phyloP scores from a whole-genome alignment of 2,113 vertebrate genomes.

The Numida meleagris region DNA sequence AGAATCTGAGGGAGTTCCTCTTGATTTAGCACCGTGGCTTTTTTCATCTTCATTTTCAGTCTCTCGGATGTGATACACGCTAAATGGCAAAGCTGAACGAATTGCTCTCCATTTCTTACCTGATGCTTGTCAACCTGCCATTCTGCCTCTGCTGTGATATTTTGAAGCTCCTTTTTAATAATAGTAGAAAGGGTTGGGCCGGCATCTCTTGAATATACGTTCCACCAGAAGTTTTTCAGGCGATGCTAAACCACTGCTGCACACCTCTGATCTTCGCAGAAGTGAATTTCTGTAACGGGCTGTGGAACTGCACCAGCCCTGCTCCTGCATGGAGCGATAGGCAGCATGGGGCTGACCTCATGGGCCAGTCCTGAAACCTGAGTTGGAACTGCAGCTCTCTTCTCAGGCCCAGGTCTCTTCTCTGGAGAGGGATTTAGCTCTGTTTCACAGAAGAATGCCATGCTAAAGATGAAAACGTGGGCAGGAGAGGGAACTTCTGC shows the following conservation, averaged over 20 bases:
- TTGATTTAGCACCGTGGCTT: background rate
- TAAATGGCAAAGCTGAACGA: background rate
- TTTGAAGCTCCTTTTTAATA: background rate
- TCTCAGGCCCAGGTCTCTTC: background rate
- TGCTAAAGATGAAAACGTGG: background rate
- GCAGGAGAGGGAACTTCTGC: background rate
- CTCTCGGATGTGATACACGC: accelerated
- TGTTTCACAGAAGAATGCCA: background rate
- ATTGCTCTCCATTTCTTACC: background rate
- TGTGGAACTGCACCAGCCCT: background rate
- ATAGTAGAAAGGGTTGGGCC: background rate
- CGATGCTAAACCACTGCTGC: slow-evolving; percentile 20
- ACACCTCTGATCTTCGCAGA: background rate
- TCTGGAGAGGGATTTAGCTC: background rate
- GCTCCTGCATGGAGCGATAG: background rate
- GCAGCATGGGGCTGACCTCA: background rate
- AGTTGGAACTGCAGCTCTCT: background rate
- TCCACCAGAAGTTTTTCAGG: background rate
- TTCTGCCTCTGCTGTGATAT: background rate
- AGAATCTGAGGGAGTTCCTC: background rate
- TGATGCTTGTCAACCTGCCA: background rate
- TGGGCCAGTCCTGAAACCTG: background rate
- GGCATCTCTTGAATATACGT: background rate
- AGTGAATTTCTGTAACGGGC: background rate
- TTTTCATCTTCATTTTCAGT: background rate